Conservation (phyloP, 2,797 vertebrate species). For the Syngnathus rostellatus region DNA sequence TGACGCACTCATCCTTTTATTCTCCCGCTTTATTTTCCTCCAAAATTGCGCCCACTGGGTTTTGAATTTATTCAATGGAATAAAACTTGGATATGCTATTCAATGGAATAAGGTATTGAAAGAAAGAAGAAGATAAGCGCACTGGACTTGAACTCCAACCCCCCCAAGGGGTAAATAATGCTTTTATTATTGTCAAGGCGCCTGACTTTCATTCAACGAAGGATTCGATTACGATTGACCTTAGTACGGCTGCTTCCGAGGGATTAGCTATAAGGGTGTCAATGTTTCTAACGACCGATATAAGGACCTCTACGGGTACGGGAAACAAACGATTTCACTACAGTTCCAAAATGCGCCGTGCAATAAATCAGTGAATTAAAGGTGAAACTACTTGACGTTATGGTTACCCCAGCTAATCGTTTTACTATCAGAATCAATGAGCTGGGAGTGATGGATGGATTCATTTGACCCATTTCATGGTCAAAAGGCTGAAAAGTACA, state of each 20-base stretch:
- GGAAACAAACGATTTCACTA: neutral
- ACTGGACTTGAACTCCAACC: neutral
- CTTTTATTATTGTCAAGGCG: constrained; percentile 19
- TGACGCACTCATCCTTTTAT: neutral
- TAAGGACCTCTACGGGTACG: constrained; percentile 11
- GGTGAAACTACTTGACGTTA: constrained; percentile 2
- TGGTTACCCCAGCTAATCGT: constrained; percentile 13
- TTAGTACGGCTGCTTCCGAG: constrained; percentile 12
- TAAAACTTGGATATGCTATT: neutral
- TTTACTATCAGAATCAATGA: constrained; percentile 22
- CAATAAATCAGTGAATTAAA: constrained; percentile 5
- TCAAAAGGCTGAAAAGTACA: constrained; percentile 12
- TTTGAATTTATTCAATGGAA: neutral
- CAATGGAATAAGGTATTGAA: neutral
- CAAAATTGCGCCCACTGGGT: neutral
- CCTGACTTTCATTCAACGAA: constrained; percentile 14
- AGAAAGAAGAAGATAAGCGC: neutral
- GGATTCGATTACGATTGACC: constrained; percentile 34
- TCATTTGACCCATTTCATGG: constrained; percentile 18
- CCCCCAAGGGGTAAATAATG: neutral
- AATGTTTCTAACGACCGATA: constrained; percentile 29
- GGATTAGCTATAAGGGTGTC: constrained; percentile 6
- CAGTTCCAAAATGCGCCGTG: neutral
- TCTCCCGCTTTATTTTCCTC: neutral
- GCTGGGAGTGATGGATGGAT: constrained; percentile 30